phyloP scores from a whole-genome alignment of 2,113 vertebrate genomes.

The Rallus limicola region DNA sequence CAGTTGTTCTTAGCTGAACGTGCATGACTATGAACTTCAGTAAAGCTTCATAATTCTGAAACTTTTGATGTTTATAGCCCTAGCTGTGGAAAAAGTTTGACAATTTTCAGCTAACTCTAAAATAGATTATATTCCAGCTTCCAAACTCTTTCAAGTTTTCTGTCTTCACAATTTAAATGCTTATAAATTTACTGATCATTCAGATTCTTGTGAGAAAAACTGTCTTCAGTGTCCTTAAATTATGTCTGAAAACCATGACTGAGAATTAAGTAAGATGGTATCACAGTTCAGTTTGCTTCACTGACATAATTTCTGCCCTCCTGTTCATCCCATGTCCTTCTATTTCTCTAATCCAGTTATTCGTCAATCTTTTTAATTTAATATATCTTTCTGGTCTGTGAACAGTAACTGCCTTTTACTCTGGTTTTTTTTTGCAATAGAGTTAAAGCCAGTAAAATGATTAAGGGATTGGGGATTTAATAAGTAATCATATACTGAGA shows the following conservation, averaged over 20 bases:
- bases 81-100: background rate
- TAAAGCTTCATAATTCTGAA: background rate
- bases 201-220: background rate
- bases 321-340: background rate
- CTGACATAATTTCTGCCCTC: background rate
- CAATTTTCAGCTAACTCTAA: background rate
- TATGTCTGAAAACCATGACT: background rate
- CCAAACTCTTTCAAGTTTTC: background rate
- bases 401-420: background rate
- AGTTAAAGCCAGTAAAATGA: background rate
- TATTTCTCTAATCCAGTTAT: background rate
- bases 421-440: background rate
- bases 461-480: background rate
- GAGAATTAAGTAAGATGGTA: background rate
- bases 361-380: background rate
- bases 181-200: background rate
- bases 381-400: background rate
- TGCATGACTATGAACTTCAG: background rate
- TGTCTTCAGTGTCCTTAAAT: background rate
- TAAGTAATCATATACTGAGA: background rate
- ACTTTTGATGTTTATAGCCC: background rate
- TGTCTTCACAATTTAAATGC: background rate
- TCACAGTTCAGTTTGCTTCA: background rate
- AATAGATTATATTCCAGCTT: background rate
- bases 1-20: background rate